Evolutionary conservation across 1,140 invertebrate genomes (phyloP), one percentile per base, ranked within the genome.

Genomic region (Danaus plexippus): DNA sequence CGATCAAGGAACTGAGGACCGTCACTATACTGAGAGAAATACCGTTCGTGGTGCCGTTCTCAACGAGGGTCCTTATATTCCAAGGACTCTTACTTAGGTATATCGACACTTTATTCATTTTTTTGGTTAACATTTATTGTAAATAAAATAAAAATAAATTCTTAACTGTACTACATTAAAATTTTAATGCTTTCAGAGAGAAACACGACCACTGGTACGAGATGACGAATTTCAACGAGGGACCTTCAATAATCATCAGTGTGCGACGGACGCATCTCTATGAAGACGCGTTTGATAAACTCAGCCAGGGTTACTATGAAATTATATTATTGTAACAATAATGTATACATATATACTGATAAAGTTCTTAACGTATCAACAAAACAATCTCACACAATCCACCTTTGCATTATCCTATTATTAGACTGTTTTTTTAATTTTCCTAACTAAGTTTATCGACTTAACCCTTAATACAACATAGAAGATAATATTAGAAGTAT

Each of bases 201-300:
- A 94, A 94, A 77, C 77, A 90, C 44, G 91, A 93, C 48, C 89
- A 93, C 66, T 94, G 95, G 77, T 92, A 92, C 9, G 91, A 94
- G 54, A 71, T 92, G 22, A 88, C 90, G 1, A 91, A 93, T 56
- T 94, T 95, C 73, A 88, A 94, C 63, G 91, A 92, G 59, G 93
- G 93, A 0, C 91, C 93, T 0, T 89, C 90, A 15, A 95, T 97
- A 54, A 90, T 92, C 64, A 90, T 98, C 2, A 91, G 92, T 11
- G 94, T 98, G 2, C 88, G 97, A 49, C 89, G 98, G 54, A 95
- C 94, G 69, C 97, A 97, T 87, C 88, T 99, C 0, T 99, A 99
- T 81, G 98, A 99, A 87, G 98, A 99, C 88, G 96, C 97, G 0
- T 98, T 97, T 84, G 96, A 97, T 32, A 97, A 97, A 83, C 85